Evolutionary conservation across 2,113 vertebrate genomes (phyloP).

Genomic region (Eurypyga helias): DNA sequence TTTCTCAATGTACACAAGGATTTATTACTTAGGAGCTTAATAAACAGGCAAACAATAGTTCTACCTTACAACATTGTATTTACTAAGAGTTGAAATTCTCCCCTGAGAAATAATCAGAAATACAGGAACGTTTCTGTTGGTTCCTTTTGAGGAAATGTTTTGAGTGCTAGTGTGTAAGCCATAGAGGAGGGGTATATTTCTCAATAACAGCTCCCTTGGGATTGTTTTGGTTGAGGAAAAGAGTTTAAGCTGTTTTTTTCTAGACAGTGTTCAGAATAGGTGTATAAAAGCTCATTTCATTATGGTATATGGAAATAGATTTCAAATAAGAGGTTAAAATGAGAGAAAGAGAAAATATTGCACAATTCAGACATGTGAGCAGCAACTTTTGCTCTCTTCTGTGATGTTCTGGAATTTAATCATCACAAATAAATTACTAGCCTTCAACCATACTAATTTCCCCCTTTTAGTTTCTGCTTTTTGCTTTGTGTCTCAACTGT

Average conservation of each 20-base stretch:
- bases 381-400: background rate
- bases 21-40: background rate
- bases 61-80: background rate
- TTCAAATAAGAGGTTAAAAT: background rate
- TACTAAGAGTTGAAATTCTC: background rate
- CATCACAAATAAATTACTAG: background rate
- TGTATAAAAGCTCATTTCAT: background rate
- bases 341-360: background rate
- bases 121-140: background rate
- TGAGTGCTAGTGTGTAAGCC: background rate
- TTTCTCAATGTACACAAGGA: background rate
- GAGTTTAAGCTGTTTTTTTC: background rate
- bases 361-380: background rate
- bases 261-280: background rate
- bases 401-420: background rate
- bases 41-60: background rate
- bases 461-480: background rate
- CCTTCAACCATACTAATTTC: background rate
- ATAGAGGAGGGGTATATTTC: background rate
- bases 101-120: background rate
- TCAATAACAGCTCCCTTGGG: background rate
- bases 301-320: background rate
- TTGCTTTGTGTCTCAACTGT: background rate
- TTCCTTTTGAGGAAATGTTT: background rate
- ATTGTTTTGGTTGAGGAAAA: background rate